Evolutionary conservation across 2,888 invertebrate species (phyloP).

Genomic region (Eristalis arbustorum): DNA sequence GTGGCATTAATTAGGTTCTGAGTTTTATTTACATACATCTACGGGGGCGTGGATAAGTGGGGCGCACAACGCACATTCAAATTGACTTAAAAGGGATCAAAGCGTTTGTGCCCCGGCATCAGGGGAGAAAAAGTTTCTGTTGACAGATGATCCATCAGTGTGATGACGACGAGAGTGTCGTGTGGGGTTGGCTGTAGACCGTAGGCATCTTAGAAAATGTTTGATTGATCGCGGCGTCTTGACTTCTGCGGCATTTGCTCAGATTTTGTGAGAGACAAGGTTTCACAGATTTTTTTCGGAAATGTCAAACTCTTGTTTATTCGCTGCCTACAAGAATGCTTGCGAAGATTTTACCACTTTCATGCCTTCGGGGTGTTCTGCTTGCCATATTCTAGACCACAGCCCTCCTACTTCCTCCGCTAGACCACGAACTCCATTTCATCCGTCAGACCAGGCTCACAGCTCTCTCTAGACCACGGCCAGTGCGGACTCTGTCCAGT

Average conservation of each 20-base stretch:
- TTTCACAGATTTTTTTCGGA: too few relatives aligned
- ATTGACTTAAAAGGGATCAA: background rate
- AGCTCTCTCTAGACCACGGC: too few relatives aligned
- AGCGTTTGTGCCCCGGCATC: background rate
- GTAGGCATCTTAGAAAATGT: background rate
- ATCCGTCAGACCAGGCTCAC: too few relatives aligned
- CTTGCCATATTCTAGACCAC: too few relatives aligned
- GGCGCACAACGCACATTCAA: background rate
- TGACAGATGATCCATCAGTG: background rate
- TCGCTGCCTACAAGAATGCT: too few relatives aligned
- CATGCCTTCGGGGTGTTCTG: too few relatives aligned
- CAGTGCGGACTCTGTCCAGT: too few relatives aligned
- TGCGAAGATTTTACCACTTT: too few relatives aligned
- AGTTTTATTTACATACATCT: constrained; percentile 10
- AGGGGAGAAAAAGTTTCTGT: background rate
- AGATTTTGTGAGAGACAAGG: too few relatives aligned
- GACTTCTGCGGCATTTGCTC: background rate
- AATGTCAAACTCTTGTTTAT: too few relatives aligned
- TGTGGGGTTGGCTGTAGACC: background rate
- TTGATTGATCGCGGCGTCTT: background rate
- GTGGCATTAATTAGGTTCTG: constrained; percentile 25
- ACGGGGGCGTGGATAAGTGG: background rate
- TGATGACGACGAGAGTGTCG: background rate
- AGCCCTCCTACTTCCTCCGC: too few relatives aligned
- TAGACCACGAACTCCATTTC: too few relatives aligned